Evolutionary conservation across 2,888 invertebrate species (phyloP), one percentile per base, ranked within the genome.

Genomic region (Epistrophe grossulariae): DNA sequence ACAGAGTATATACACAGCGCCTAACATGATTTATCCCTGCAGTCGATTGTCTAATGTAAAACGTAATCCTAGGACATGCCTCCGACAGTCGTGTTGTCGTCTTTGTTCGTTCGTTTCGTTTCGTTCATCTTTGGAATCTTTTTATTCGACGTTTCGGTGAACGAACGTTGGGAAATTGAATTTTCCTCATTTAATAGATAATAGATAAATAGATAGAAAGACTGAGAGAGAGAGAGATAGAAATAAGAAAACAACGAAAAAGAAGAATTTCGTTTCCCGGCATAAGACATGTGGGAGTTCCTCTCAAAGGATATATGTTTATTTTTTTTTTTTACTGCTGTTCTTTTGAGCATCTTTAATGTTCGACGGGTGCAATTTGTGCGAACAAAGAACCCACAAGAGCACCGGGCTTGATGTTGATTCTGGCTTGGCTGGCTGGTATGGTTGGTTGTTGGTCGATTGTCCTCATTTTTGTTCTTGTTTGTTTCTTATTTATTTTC

Each of bases 1-100:
- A 24, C 24, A 24, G 24, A 24, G 24, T 24, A n/a, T n/a, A n/a
- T n/a, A 24, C 24, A 24, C 64, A n/a, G 50, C 13, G 73, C 43
- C 81, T 85, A 85, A 82, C 78, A 85, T 82, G 85, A 82, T 85
- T 82, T 82, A 85, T 81, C 73, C 60, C 40, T 74, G 73, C 71
- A 78, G 81, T 78, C 85, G 81, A 78, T 85, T 55, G 73, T 82
- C 64, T 78, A 85, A 82, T 82, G 78, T 79, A 82, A 73, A 85
- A 78, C 73, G 78, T 78, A 78, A 85, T 85, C 81, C 85, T 73
- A 57, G 85, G 70, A 81, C 85, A 85, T 82, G 85, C 70, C 82
- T 71, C 68, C 77, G 70, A 85, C 77, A 84, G 84, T 70, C 68
- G 83, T 73, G 24, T 24, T 24, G 84, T 70, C 68, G 78, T 66